Evolutionary conservation across 2,888 invertebrate genomes (phyloP).

Genomic region (Campoplex nolae): DNA sequence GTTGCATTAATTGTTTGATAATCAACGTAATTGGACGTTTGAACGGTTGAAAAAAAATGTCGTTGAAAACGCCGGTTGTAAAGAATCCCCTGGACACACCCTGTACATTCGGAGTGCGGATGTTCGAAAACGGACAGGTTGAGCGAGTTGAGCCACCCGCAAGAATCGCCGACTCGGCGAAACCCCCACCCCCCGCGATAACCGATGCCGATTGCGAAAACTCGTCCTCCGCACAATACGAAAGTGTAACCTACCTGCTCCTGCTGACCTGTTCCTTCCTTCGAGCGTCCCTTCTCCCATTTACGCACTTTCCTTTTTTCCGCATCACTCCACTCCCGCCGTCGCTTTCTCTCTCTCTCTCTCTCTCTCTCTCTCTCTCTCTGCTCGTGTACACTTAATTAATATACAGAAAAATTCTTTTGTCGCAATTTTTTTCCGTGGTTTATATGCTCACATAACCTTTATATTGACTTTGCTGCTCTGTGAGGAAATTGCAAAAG

Average conservation of each 20-base stretch:
- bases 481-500: not conserved
- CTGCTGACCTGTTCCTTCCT: not conserved
- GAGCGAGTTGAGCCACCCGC: constrained; percentile 11
- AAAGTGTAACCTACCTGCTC: not conserved
- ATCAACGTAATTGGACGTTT: too few relatives aligned
- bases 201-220: constrained; percentile 34
- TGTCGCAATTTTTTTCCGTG: not conserved
- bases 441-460: too few relatives aligned
- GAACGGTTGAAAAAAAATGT: too few relatives aligned
- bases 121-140: not conserved
- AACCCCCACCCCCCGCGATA: not conserved
- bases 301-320: not conserved
- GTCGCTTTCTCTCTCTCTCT: not conserved
- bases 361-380: not conserved
- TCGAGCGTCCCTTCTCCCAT: not conserved
- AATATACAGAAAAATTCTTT: too few relatives aligned
- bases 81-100: not conserved
- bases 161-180: constrained; percentile 26
- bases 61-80: too few relatives aligned
- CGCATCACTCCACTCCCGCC: not conserved
- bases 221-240: constrained; percentile 41
- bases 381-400: too few relatives aligned
- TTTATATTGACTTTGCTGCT: too few relatives aligned
- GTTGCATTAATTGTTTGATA: too few relatives aligned
- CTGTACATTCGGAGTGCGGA: not conserved